Conservation (phyloP, 2,888 invertebrate species). For the Pyrochroa serraticornis region DNA sequence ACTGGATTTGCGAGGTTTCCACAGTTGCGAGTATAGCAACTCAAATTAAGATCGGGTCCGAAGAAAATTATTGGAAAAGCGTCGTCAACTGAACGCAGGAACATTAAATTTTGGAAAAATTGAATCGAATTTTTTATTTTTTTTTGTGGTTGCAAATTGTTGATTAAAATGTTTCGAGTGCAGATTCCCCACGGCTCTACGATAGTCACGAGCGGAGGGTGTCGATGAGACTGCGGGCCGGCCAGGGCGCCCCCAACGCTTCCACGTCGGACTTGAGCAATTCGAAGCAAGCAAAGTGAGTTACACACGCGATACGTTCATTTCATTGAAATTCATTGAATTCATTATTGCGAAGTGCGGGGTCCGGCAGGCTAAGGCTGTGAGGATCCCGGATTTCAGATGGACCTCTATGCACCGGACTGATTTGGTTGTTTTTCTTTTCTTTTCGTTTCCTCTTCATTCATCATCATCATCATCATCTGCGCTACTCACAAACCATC, state of each 20-base stretch:
- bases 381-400: not conserved
- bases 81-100: no score
- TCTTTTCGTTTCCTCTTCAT: constrained; percentile 33
- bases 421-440: constrained; percentile 25
- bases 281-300: constrained; percentile 61
- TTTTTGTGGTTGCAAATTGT: not conserved
- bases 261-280: constrained; percentile 59
- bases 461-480: constrained; percentile 16
- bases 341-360: not conserved
- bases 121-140: no score
- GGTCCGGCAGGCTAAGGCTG: not conserved
- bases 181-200: constrained; percentile 55
- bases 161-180: constrained; percentile 19
- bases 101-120: no score
- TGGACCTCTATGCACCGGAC: not conserved
- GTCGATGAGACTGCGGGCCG: constrained; percentile 56
- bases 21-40: no score
- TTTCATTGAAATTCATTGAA: not conserved
- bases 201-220: constrained; percentile 55
- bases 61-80: no score
- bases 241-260: constrained; percentile 55
- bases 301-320: constrained; percentile 34
- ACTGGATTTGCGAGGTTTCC: no score
- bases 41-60: no score
- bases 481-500: no score